phyloP scores from a whole-genome alignment of 2,797 vertebrate species.

The Acropternis orthonyx region DNA sequence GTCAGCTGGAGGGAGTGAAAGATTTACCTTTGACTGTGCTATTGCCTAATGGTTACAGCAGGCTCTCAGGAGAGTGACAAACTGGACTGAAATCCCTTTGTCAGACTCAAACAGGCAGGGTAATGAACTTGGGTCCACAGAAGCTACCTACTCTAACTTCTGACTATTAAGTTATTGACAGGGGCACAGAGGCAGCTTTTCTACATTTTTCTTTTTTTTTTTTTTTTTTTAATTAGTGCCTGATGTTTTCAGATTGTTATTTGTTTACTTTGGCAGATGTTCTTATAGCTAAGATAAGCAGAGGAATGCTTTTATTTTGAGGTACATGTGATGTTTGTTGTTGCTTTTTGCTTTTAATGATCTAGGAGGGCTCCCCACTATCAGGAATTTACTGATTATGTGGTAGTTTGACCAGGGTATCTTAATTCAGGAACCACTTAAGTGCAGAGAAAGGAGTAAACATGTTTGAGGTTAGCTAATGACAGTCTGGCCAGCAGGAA shows the following conservation, averaged over 20 bases:
- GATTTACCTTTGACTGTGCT: neutral
- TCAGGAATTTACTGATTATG: neutral
- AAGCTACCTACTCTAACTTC: neutral
- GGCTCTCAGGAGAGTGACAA: conserved; percentile 16
- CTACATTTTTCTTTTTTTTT: neutral
- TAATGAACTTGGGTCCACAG: neutral
- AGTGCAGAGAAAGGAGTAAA: neutral
- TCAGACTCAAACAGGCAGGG: neutral
- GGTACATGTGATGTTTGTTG: neutral
- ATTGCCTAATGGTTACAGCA: conserved; percentile 11
- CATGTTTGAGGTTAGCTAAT: neutral
- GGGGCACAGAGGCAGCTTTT: neutral
- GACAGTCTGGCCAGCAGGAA: neutral
- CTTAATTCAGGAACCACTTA: neutral
- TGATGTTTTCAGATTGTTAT: neutral
- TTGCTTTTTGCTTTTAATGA: neutral
- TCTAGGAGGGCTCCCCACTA: neutral
- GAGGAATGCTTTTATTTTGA: neutral
- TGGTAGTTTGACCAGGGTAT: neutral
- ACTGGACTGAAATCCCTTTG: conserved; percentile 14
- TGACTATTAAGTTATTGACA: neutral
- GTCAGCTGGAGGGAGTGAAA: conserved; percentile 37
- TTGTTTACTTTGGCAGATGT: neutral
- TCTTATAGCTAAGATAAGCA: neutral
- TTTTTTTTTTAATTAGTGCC: neutral